Conservation (phyloP, 2,797 vertebrate species). For the Amphiprion clarkii region DNA sequence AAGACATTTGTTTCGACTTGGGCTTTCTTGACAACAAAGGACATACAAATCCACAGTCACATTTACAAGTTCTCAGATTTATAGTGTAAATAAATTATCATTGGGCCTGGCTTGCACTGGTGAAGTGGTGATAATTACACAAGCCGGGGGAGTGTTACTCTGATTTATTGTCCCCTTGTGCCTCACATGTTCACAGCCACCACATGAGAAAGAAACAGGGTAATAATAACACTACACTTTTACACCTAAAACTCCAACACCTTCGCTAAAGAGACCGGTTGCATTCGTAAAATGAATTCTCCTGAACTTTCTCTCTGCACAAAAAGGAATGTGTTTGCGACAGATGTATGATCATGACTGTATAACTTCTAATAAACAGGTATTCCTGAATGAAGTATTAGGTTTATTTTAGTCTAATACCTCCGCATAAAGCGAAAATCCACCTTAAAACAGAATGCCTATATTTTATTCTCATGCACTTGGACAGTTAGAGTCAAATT, state of each 20-base stretch:
- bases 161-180: slow-evolving; percentile 53
- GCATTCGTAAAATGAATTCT: slow-evolving; percentile 40
- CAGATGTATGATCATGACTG: slow-evolving; percentile 62
- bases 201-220: slow-evolving; percentile 22
- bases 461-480: slow-evolving; percentile 29
- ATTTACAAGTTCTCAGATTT: slow-evolving; percentile 68
- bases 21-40: slow-evolving; percentile 63
- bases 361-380: slow-evolving; percentile 72
- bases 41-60: slow-evolving; percentile 59
- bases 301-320: slow-evolving; percentile 42
- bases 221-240: slow-evolving; percentile 48
- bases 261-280: slow-evolving; percentile 1
- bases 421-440: slow-evolving; percentile 55
- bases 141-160: slow-evolving; percentile 27
- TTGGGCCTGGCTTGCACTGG: slow-evolving; percentile 30
- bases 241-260: slow-evolving; percentile 22
- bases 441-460: slow-evolving; percentile 46
- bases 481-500: slow-evolving; percentile 36
- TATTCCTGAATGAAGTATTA: slow-evolving; percentile 65
- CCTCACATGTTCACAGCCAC: slow-evolving; percentile 40
- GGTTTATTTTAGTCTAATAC: slow-evolving; percentile 74
- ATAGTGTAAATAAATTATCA: slow-evolving; percentile 61
- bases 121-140: slow-evolving; percentile 61
- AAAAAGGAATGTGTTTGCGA: slow-evolving; percentile 55
- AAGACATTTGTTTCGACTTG: slow-evolving; percentile 59